Base-by-base conservation (phyloP, 2,888 invertebrate genomes). In the Melolontha melolontha region DNA sequence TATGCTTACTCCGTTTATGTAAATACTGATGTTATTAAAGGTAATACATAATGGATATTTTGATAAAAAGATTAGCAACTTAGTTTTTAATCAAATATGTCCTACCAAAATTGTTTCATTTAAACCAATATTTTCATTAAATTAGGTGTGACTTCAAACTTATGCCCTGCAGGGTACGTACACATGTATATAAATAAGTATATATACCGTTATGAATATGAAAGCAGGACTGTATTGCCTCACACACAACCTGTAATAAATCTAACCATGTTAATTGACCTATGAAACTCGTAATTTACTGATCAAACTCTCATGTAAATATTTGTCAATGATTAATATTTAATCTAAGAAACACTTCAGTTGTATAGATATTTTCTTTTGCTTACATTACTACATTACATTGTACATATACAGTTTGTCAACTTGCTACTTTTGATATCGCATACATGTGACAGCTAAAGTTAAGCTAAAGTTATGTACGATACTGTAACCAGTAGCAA, bases 311-410 rank as follows among this genome's bases (percentile, higher is more conserved):
- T 0, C 11, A 10, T 34, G 39, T 39, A 54, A 54, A 54, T 54
- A 54, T 54, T 54, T 54, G 40, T 17, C 17, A 40, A 17, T 52
- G 54, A 40, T 54, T 54, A 54, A 40, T 54, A 17, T 40, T 40
- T 54, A 54, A 54, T 54, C 54, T 54, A 16, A 6, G 34, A 14
- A 40, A 40, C 11, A 14, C 34, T 39, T 16, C n/a, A 54, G 8
- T 34, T 34, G 34, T 54, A 6, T 11, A 16, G 11, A 17, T 14
- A 54, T 17, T 40, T 54, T 40, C 54, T 40, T 40, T 17, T 41
- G 54, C 40, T 54, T 54, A 17, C 40, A 54, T 54, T 17, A 14
- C 39, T 22, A n/a, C n/a, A n/a, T n/a, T n/a, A n/a, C n/a, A n/a
- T n/a, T n/a, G n/a, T n/a, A n/a, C n/a, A n/a, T n/a, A n/a, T 22